Base-by-base conservation (phyloP, 2,888 invertebrate species). In the Tipula confusa region DNA sequence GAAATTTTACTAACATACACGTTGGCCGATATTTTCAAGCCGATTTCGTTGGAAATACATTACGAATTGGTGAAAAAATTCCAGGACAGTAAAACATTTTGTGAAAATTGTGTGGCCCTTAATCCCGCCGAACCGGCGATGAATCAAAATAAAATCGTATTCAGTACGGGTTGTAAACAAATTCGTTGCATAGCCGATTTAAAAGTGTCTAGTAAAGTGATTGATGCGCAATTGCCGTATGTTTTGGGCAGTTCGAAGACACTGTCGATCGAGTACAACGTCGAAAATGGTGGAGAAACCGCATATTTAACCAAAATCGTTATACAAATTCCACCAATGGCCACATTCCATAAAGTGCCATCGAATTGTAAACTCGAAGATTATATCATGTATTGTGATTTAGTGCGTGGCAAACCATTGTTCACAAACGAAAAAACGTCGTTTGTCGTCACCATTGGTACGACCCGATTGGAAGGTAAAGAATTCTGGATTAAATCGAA, bases 221-320 rank as follows among this genome's bases (percentile, higher is more conserved):
- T 85, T 36, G 87, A 24, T 64, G 24, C 64, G 9, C 24, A 64
- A 24, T 64, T 64, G 9, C 87, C 87, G 1, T 89, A 87, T 82
- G 87, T 88, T 1, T 84, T 90, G 84, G 90, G 90, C 24, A 89
- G 89, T 82, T 87, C 87, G 83, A 87, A 86, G 64, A 88, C 87
- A 0, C 85, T 90, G 0, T 86, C 87, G 0, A 84, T 90, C 4
- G 87, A 87, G 5, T 90, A 90, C 84, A 87, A 87, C 7, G 86
- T 91, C 1, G 86, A 85, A 2, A 91, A 91, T 85, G 85, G 84
- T 0, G 91, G 90, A 0, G 91, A 91, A 86, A 89, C 90, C 0
- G 91, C 91, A 2, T 91, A 91, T 85, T 86, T 90, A 80, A 89
- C 91, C 0, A 89, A 90, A 86, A 86, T 91, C 29, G 87, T 89